Evolutionary conservation across 2,888 invertebrate species (phyloP).

Genomic region (Orthosia gothica): DNA sequence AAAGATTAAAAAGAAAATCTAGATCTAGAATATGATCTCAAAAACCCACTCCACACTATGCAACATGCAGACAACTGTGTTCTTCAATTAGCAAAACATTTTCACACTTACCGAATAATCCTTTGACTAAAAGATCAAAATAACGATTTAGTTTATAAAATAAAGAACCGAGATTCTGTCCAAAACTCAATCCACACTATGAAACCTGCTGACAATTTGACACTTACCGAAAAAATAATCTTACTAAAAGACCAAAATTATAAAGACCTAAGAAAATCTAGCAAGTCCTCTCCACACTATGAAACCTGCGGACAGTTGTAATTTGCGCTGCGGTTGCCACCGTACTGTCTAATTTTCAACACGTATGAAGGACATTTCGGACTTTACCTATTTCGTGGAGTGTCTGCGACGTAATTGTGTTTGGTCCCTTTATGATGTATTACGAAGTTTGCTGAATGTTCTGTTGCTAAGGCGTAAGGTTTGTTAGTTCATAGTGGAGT

Average conservation of each 20-base stretch:
- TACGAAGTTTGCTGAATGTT: conserved; percentile 44
- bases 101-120: no score
- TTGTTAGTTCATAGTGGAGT: conserved; percentile 29
- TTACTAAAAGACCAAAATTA: no score
- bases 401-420: conserved; percentile 63
- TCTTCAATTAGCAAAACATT: no score
- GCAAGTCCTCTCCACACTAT: conserved; percentile 46
- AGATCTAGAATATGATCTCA: not conserved
- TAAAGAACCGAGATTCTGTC: no score
- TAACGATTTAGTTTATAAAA: no score
- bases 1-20: no score
- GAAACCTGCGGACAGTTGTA: conserved; percentile 58
- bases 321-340: conserved; percentile 65
- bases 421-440: conserved; percentile 58
- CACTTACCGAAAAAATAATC: no score
- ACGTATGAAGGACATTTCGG: conserved; percentile 67
- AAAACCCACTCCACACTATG: conserved; percentile 46
- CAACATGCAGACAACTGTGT: conserved; percentile 53
- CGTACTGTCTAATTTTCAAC: conserved; percentile 68
- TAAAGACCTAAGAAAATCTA: not conserved
- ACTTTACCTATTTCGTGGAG: conserved; percentile 65
- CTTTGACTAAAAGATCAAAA: no score
- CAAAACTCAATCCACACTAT: no score
- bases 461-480: conserved; percentile 20
- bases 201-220: no score